Evolutionary conservation across 2,888 invertebrate species (phyloP), one percentile per base, ranked within the genome.

Genomic region (Metacarcinus magister): DNA sequence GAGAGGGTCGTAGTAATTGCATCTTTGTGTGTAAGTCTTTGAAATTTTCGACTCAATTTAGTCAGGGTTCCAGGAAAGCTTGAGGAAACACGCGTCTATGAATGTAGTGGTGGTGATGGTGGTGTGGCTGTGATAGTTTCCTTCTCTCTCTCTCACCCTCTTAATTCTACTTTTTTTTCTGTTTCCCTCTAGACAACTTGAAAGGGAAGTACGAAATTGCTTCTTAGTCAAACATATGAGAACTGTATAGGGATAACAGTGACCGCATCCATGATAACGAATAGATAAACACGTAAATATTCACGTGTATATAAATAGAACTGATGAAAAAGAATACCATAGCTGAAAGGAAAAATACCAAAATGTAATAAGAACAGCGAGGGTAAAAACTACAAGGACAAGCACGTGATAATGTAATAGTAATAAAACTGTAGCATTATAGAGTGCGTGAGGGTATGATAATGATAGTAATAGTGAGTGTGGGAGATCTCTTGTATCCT

Each of bases 351-450:
- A 46, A 46, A 46, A 46, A 7, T 10, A 46, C 46, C 5, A 46
- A 46, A 46, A 46, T 46, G 46, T 60, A 60, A 13, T 60, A 60
- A 16, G 23, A 60, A 60, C 5, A 13, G 5, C 54, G 54, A 54
- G 7, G 5, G 5, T 13, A 8, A 7, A 54, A 54, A 8, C 8
- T 32, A 92, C 39, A 92, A 48, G 13, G 0, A 44, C 23, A 92
- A 93, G 67, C 23, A 19, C 67, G 67, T 54, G 19, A 93, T 10
- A 93, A 93, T 54, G 60, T 54, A 93, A 93, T 93, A 60, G 60
- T 54, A 82, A 82, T 82, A 7, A 32, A 19, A 91, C 23, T 16
- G 44, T 16, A 89, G 2, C 16, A 19, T 89, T 89, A 89, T 2
- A 89, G 44, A 89, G 44, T 89, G 44, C 67, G 67, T 67, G 44